Percentiles rank a stretch among this genome's conserved stretches.
These are phyloP conservation scores for Phymastichus coffea DNA, from an alignment of 1,140 invertebrate genomes.

Conservation along the genomic window DNA sequence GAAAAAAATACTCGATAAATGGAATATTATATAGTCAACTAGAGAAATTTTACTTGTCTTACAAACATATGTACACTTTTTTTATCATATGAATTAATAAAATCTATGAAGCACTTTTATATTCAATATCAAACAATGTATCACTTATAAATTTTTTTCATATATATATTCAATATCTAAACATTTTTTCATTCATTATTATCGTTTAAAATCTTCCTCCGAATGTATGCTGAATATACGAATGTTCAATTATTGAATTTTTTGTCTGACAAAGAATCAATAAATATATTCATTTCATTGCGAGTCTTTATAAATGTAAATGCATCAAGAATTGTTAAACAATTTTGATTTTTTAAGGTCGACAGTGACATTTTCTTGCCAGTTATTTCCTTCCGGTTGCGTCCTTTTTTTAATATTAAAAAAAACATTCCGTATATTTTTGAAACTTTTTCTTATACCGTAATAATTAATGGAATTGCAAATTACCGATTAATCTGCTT, in stretches of 20 bases:
- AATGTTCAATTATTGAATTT: constrained; percentile 7
- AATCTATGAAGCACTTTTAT: constrained; percentile 31
- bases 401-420: constrained; percentile 18
- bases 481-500: constrained; percentile 14
- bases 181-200: not conserved
- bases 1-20: constrained; percentile 25
- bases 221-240: not conserved
- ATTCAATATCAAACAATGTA: constrained; percentile 28
- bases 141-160: constrained; percentile 28
- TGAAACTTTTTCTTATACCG: not conserved
- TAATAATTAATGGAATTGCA: not conserved
- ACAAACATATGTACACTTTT: constrained; percentile 36
- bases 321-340: constrained; percentile 23
- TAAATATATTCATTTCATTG: constrained; percentile 4
- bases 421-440: no score
- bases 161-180: constrained; percentile 20
- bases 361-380: constrained; percentile 1
- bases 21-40: constrained; percentile 29
- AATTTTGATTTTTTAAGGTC: constrained; percentile 12
- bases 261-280: constrained; percentile 8
- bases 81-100: constrained; percentile 17
- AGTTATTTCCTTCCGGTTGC: not conserved
- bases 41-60: constrained; percentile 25
- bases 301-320: constrained; percentile 21
- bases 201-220: not conserved